Evolutionary conservation across 2,888 invertebrate genomes (phyloP).

Genomic region (Sminthurinus aureus): DNA sequence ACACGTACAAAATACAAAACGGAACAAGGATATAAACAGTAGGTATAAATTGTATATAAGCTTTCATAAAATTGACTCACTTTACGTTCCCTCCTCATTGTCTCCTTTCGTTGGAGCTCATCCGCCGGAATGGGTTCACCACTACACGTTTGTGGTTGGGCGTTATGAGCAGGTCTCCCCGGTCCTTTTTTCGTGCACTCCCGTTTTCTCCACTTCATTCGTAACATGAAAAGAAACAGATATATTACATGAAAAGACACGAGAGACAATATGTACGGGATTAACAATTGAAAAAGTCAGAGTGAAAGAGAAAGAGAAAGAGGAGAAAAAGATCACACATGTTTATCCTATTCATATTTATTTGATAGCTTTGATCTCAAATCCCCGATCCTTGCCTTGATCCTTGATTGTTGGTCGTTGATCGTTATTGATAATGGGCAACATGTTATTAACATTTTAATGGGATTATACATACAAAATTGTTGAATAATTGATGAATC

Average conservation of each 20-base stretch:
- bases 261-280: background rate
- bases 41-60: background rate
- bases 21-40: too few relatives aligned
- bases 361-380: too few relatives aligned
- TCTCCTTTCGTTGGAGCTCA: conserved; percentile 83
- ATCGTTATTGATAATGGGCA: too few relatives aligned
- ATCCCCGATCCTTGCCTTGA: too few relatives aligned
- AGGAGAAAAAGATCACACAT: too few relatives aligned
- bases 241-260: conserved; percentile 65
- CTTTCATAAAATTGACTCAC: conserved; percentile 32
- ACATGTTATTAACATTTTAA: too few relatives aligned
- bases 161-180: conserved; percentile 97
- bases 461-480: too few relatives aligned
- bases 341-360: too few relatives aligned
- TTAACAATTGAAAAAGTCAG: background rate
- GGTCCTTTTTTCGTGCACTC: conserved; percentile 99
- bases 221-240: background rate
- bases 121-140: conserved; percentile 96
- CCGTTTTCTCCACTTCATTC: conserved; percentile 93
- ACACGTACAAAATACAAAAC: too few relatives aligned
- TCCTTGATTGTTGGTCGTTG: too few relatives aligned
- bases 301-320: background rate
- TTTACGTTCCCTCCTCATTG: conserved; percentile 85
- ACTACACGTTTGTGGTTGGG: conserved; percentile 83
- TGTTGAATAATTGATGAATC: too few relatives aligned